These are phyloP conservation scores for Oncorhynchus keta DNA, from an alignment of 2,113 vertebrate genomes.

Conservation along the genomic window DNA sequence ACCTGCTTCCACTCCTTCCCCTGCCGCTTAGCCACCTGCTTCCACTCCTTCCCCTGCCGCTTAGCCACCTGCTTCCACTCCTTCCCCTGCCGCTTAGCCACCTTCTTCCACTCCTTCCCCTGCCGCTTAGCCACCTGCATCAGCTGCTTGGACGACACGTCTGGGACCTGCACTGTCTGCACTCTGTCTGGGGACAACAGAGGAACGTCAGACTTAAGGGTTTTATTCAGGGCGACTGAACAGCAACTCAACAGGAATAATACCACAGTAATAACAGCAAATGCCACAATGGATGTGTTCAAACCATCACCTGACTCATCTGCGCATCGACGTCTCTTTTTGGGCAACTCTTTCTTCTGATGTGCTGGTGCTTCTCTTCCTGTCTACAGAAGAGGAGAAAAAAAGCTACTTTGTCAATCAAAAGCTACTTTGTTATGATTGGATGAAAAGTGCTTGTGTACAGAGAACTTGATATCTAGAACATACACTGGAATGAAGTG, in stretches of 20 bases:
- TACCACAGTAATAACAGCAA: too few relatives aligned
- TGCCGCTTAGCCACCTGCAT: constrained; percentile 55
- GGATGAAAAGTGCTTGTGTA: too few relatives aligned
- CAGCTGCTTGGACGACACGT: constrained; percentile 75
- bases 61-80: too few relatives aligned
- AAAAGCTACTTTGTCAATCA: neutral
- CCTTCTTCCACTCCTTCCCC: too few relatives aligned
- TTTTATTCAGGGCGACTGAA: neutral
- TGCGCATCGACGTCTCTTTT: constrained; percentile 66
- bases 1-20: too few relatives aligned
- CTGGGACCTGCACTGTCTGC: constrained; percentile 5
- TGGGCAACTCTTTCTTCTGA: constrained; percentile 59
- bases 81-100: too few relatives aligned
- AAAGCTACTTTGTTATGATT: neutral
- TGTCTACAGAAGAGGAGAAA: constrained; percentile 27
- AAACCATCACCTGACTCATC: constrained; percentile 64
- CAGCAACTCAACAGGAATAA: too few relatives aligned
- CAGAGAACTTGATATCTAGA: neutral
- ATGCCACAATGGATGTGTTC: too few relatives aligned
- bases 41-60: too few relatives aligned
- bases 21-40: too few relatives aligned
- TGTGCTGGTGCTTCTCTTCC: constrained; percentile 57
- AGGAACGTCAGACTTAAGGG: neutral
- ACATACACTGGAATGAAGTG: neutral
- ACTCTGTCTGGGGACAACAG: constrained; percentile 57